Evolutionary conservation across 2,888 invertebrate genomes (phyloP), one percentile per base, ranked within the genome.

Genomic region (Hydriomena furcata): DNA sequence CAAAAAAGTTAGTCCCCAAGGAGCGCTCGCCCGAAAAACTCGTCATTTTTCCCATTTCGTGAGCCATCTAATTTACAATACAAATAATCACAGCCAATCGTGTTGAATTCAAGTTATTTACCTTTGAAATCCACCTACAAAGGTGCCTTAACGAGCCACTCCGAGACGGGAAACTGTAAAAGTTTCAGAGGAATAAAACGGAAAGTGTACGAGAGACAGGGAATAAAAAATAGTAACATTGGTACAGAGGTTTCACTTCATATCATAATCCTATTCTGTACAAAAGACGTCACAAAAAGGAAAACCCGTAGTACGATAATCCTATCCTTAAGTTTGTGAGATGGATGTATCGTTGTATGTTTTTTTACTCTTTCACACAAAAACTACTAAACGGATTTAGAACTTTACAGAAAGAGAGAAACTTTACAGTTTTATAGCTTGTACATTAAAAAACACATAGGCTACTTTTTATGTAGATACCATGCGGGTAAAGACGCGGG

Each of bases 81-180:
- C 68, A 79, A 79, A 79, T 77, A 81, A 77, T 77, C 68, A 78
- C 61, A 66, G 67, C 69, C 74, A 76, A 78, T 79, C 66, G 66
- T 54, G 63, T 66, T 71, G 70, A 70, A 76, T 74, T 70, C 64
- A 60, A 68, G 74, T 66, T 74, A 71, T 80, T 79, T 81, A 74
- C 76, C 68, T 74, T 70, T 61, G 68, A 66, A 69, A 72, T 63
- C 62, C 66, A 66, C 62, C 61, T 66, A 81, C 79, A 82, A 82
- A 81, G 78, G 78, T 79, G 71, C 60, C 77, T 69, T 80, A 82
- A 81, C 75, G 81, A 79, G 74, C 66, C 61, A 58, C 71, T 66
- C 68, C 59, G 64, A 70, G 66, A 68, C 62, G 68, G 60, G 64
- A 66, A 73, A 73, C 71, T 72, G 71, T 68, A 68, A 71, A 76